Conservation (phyloP, 2,888 invertebrate genomes). For the Unio delphinus region DNA sequence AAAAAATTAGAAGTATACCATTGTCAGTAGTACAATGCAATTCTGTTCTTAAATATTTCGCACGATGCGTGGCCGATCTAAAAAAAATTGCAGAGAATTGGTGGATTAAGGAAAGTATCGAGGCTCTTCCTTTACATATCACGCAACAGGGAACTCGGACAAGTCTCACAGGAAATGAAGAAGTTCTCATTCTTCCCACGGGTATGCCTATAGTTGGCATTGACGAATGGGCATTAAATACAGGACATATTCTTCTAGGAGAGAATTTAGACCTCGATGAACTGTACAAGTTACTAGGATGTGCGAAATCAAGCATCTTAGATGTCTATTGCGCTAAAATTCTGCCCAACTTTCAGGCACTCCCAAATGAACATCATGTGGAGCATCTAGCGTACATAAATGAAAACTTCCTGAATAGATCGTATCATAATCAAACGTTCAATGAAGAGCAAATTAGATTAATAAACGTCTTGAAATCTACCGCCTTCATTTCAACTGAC, state of each 20-base stretch:
- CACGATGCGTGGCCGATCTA: neutral
- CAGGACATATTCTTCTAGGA: slow-evolving; percentile 14
- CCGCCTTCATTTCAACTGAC: slow-evolving; percentile 11
- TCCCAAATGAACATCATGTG: slow-evolving; percentile 3
- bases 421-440: neutral
- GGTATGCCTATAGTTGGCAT: slow-evolving; percentile 21
- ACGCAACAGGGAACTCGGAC: slow-evolving; percentile 5
- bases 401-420: neutral
- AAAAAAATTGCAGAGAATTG: neutral
- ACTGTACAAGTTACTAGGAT: slow-evolving; percentile 5
- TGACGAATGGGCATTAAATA: slow-evolving; percentile 15
- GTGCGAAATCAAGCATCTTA: neutral
- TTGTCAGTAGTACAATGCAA: slow-evolving; percentile 1
- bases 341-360: slow-evolving; percentile 4
- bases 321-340: slow-evolving; percentile 7
- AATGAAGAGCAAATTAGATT: neutral
- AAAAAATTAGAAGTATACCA: neutral
- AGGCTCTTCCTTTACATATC: slow-evolving; percentile 9
- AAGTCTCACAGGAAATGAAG: neutral
- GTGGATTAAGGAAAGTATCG: neutral
- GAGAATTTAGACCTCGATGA: neutral
- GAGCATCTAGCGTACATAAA: slow-evolving; percentile 7
- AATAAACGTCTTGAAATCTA: slow-evolving; percentile 1
- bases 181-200: slow-evolving; percentile 19
- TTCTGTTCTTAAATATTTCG: slow-evolving; percentile 2